These are phyloP conservation scores for Eunapius fragilis DNA, from an alignment of 37 sponge, comb jelly and placozoan species.

Conservation along the genomic window DNA sequence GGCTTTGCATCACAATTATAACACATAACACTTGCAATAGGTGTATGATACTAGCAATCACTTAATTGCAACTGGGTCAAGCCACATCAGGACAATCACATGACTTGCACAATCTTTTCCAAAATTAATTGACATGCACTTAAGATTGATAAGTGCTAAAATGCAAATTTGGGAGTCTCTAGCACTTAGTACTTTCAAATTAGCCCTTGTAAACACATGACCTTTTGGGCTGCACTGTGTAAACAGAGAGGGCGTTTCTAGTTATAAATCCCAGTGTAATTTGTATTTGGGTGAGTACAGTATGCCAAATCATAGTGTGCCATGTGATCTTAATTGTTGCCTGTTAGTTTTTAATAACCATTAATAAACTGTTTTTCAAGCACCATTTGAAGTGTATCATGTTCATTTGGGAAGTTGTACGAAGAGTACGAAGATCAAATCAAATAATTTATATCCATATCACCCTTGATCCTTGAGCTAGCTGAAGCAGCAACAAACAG, in stretches of 20 bases:
- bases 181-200: too few species aligned
- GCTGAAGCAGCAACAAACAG: neutral
- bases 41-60: too few species aligned
- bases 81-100: neutral
- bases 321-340: neutral
- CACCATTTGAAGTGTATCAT: neutral
- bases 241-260: too few species aligned
- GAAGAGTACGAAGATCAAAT: neutral
- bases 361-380: neutral
- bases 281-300: neutral
- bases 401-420: neutral
- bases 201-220: neutral
- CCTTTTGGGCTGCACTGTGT: constrained; percentile 1
- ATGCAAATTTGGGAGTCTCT: neutral
- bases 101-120: neutral
- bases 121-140: constrained; percentile 1
- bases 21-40: too few species aligned
- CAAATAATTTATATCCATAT: neutral
- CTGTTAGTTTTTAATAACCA: neutral
- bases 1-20: too few species aligned
- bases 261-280: neutral
- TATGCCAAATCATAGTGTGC: neutral
- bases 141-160: neutral
- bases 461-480: neutral
- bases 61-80: too few species aligned